These are phyloP conservation scores for Xylocopa sonorina DNA, from an alignment of 1,140 invertebrate genomes.

Conservation along the genomic window DNA sequence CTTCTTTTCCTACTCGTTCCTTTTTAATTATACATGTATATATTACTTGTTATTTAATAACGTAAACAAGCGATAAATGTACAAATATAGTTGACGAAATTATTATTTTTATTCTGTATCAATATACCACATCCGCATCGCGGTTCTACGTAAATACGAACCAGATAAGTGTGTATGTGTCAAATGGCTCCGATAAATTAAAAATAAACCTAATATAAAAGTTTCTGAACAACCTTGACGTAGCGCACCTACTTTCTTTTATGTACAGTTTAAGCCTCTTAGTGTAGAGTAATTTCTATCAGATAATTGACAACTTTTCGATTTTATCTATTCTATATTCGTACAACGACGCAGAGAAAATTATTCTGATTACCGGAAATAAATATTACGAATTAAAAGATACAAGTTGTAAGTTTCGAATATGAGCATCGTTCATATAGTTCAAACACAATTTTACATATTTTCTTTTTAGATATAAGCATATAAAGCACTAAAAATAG, in stretches of 20 bases:
- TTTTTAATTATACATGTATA: too few relatives aligned
- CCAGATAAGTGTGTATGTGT: too few relatives aligned
- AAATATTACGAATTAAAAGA: too few relatives aligned
- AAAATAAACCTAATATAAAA: constrained; percentile 35
- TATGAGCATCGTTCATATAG: too few relatives aligned
- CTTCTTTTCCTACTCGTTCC: not conserved
- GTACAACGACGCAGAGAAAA: too few relatives aligned
- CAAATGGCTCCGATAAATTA: constrained; percentile 29
- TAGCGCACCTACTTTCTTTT: too few relatives aligned
- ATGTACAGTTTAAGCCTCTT: too few relatives aligned
- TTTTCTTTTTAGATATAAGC: too few relatives aligned
- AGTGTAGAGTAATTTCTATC: not conserved
- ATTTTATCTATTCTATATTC: too few relatives aligned
- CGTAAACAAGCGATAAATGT: not conserved
- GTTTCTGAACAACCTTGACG: constrained; percentile 17
- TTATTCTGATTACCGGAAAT: not conserved
- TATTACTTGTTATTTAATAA: not conserved
- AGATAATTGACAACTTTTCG: not conserved
- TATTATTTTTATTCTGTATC: not conserved
- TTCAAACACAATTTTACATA: too few relatives aligned
- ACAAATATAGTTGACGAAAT: not conserved
- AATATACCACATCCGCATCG: not conserved
- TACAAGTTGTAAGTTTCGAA: too few relatives aligned
- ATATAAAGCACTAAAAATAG: too few relatives aligned
- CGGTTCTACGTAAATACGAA: not conserved